phyloP scores from a whole-genome alignment of 2,797 vertebrate species.

The Trachops cirrhosus region DNA sequence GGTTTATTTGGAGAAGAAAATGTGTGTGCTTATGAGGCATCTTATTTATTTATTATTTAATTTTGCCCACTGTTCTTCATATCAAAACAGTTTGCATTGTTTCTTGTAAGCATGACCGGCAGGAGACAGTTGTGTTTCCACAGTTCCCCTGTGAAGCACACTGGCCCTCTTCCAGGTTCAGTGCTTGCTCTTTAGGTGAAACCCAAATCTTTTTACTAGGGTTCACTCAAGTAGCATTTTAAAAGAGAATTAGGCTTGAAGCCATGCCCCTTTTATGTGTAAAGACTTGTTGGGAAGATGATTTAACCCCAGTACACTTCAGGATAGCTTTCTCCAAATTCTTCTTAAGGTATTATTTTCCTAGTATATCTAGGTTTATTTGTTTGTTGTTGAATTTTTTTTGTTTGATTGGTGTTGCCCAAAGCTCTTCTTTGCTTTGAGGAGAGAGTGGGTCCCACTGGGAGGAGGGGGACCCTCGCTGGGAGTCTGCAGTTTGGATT shows the following conservation, averaged over 20 bases:
- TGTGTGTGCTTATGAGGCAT: background rate
- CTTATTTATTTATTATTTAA: background rate
- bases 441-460: background rate
- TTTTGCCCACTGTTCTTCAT: background rate
- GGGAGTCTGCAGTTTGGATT: background rate
- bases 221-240: background rate
- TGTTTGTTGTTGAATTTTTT: background rate
- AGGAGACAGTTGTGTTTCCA: background rate
- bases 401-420: background rate
- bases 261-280: background rate
- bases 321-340: background rate
- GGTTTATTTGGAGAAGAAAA: background rate
- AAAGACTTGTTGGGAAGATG: background rate
- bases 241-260: conserved; percentile 13
- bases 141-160: background rate
- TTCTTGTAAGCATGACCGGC: background rate
- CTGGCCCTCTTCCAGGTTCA: background rate
- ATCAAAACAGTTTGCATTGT: background rate
- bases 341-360: background rate
- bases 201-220: background rate
- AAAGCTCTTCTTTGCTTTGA: background rate
- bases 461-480: background rate
- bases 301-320: background rate
- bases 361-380: background rate
- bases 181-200: background rate